Base-by-base conservation (phyloP, 1,140 invertebrate species). In the Zelostemma sp. region DNA sequence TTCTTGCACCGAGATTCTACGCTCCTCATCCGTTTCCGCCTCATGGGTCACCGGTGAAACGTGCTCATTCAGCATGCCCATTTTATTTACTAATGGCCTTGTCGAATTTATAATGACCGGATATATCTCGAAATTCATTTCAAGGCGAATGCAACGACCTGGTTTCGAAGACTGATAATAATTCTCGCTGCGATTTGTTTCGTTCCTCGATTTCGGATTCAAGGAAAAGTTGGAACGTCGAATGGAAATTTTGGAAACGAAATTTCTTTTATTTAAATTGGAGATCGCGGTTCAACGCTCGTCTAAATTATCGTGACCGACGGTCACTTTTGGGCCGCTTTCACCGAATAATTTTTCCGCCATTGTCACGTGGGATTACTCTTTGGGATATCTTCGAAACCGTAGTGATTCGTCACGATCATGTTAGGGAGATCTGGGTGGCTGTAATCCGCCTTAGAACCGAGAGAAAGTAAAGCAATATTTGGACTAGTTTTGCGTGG, bases 331-430 rank as follows among this genome's bases (percentile, higher is more conserved):
- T 28, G 25, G 77, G 76, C 73, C 76, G 81, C 82, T 84, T 84
- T 84, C 82, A 75, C 82, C 73, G 70, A 74, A 76, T 68, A 72
- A 54, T 47, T 70, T 64, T 78, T 77, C 69, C 70, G 73, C 48
- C 56, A n/a, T n/a, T n/a, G n/a, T n/a, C n/a, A n/a, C n/a, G n/a
- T n/a, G n/a, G n/a, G n/a, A n/a, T n/a, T n/a, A n/a, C n/a, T n/a
- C n/a, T n/a, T n/a, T n/a, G n/a, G n/a, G 11, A 35, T n/a, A 2
- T 35, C 16, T 1, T 17, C 43, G 43, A 12, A 15, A 46, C 9
- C 43, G 43, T 19, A 11, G 6, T 8, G 16, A 66, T 66, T 55
- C 50, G 63, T 35, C 49, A 50, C 41, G 48, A 19, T 60, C 15
- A 9, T 35, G n/a, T 6, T 11, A 35, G 33, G 11, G 16, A 4